Conservation (phyloP, 2,113 vertebrate genomes). For the Raphicerus campestris region DNA sequence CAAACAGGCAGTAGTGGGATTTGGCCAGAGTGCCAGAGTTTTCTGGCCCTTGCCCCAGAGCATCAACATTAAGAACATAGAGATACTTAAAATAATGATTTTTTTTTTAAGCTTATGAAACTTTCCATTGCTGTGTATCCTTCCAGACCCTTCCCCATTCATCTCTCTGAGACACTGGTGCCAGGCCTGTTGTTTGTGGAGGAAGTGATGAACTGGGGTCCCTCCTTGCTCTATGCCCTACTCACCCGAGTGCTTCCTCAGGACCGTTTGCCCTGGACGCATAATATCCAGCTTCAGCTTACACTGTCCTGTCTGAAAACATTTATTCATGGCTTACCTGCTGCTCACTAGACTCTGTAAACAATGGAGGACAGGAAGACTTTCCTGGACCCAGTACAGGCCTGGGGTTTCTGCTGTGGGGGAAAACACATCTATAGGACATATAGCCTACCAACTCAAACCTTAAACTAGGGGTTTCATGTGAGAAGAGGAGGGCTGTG, state of each 20-base stretch:
- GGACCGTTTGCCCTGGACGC: not conserved
- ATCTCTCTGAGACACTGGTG: not conserved
- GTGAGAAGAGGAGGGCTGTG: not conserved
- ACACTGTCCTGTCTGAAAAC: not conserved
- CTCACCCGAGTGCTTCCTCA: not conserved
- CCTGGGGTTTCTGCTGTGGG: not conserved
- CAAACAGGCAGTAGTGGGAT: not conserved
- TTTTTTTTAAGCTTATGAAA: not conserved
- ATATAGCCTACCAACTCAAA: not conserved
- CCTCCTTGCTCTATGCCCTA: not conserved
- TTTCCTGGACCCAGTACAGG: not conserved
- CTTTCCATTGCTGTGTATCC: not conserved
- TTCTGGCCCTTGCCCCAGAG: not conserved
- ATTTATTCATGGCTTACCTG: not conserved
- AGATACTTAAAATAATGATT: not conserved
- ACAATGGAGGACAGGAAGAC: not conserved
- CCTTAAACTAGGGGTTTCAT: not conserved
- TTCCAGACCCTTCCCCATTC: not conserved
- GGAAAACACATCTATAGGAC: not conserved
- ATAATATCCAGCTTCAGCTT: not conserved
- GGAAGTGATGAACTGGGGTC: rapidly evolving
- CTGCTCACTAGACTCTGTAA: not conserved
- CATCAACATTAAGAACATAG: not conserved
- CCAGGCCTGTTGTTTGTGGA: not conserved
- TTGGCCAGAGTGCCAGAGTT: not conserved